These are phyloP conservation scores for Apistogramma diplotaenia DNA, from an alignment of 2,113 vertebrate genomes.

Conservation along the genomic window DNA sequence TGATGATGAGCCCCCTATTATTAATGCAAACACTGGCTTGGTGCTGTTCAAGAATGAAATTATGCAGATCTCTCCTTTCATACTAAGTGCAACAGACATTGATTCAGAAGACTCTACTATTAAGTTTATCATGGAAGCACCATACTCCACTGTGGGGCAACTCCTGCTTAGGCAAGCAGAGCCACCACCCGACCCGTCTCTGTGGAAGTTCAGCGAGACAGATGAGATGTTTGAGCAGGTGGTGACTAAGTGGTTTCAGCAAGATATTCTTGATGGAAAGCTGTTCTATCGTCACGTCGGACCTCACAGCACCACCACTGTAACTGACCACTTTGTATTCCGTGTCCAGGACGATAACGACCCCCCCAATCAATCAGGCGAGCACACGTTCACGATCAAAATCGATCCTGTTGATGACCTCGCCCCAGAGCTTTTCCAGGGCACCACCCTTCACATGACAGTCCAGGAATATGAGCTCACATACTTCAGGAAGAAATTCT, in stretches of 20 bases:
- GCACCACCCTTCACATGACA: constrained; percentile 87
- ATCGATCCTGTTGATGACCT: constrained; percentile 89
- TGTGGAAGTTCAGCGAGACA: constrained; percentile 75
- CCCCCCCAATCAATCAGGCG: constrained; percentile 81
- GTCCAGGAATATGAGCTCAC: constrained; percentile 92
- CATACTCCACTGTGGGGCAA: constrained; percentile 68
- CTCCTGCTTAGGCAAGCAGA: constrained; percentile 78
- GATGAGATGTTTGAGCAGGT: constrained; percentile 82
- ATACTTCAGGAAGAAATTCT: constrained; percentile 82
- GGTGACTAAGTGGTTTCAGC: constrained; percentile 82
- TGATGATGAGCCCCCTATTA: constrained; percentile 79
- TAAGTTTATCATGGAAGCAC: constrained; percentile 72
- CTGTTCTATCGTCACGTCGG: constrained; percentile 80
- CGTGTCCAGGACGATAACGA: constrained; percentile 82
- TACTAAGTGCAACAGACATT: constrained; percentile 81
- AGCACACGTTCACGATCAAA: constrained; percentile 85
- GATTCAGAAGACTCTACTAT: constrained; percentile 83
- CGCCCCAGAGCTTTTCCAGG: constrained; percentile 81
- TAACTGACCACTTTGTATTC: constrained; percentile 74
- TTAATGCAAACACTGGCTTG: constrained; percentile 79
- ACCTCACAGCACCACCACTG: constrained; percentile 68
- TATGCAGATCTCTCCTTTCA: constrained; percentile 81
- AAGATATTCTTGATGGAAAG: constrained; percentile 81
- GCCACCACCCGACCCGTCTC: constrained; percentile 58
- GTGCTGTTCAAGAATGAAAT: constrained; percentile 76